Conservation (phyloP, 2,113 vertebrate genomes). For the Chrysochloris asiatica region DNA sequence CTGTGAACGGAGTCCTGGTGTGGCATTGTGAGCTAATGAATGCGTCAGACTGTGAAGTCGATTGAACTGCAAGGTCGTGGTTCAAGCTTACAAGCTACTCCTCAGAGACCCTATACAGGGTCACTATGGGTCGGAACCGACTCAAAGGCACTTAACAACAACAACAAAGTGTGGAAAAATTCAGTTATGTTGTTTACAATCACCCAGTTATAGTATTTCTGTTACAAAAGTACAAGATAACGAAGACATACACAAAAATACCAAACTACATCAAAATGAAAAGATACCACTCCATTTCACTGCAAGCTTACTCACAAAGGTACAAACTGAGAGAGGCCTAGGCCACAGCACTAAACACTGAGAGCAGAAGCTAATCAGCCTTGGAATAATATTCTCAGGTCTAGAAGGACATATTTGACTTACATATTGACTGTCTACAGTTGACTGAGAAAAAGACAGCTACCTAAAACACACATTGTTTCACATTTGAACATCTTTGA, state of each 20-base stretch:
- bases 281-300: background rate
- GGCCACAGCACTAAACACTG: background rate
- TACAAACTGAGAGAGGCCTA: background rate
- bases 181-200: background rate
- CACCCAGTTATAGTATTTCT: background rate
- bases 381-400: background rate
- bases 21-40: too few relatives aligned
- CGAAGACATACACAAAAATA: background rate
- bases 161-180: too few relatives aligned
- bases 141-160: too few relatives aligned
- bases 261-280: background rate
- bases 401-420: background rate
- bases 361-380: background rate
- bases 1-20: too few relatives aligned
- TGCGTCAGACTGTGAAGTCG: too few relatives aligned
- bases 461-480: background rate
- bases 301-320: background rate
- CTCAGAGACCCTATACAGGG: too few relatives aligned
- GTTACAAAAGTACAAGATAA: background rate
- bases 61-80: too few relatives aligned
- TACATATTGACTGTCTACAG: background rate
- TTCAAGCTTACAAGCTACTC: too few relatives aligned
- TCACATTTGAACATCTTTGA: constrained; percentile 6
- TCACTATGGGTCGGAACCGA: too few relatives aligned
- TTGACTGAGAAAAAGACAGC: background rate